Evolutionary conservation across 2,888 invertebrate species (phyloP).

Genomic region (Lottia gigantea): DNA sequence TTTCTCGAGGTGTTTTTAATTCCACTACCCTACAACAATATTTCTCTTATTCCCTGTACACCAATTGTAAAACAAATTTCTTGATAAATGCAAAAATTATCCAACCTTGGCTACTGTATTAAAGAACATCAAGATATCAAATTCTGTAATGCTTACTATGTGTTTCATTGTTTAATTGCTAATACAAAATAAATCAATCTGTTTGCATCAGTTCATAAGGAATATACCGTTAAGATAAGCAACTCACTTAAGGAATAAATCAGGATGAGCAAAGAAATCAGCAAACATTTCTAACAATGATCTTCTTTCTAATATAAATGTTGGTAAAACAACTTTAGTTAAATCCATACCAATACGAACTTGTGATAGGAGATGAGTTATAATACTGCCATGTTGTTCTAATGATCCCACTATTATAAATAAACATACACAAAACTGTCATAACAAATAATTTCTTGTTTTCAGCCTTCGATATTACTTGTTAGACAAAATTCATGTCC

Average conservation of each 20-base stretch:
- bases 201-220: no score
- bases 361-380: slow-evolving; percentile 95
- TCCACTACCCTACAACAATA: slow-evolving; percentile 84
- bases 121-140: no score
- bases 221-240: no score
- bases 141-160: no score
- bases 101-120: no score
- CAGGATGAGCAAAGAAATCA: slow-evolving; percentile 99
- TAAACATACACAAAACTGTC: background rate
- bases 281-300: slow-evolving; percentile 99
- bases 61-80: no score
- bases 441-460: no score
- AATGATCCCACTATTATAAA: slow-evolving; percentile 79
- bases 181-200: no score
- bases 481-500: no score
- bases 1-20: slow-evolving; percentile 83
- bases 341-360: slow-evolving; percentile 99
- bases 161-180: no score
- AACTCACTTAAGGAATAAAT: slow-evolving; percentile 87
- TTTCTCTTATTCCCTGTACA: background rate
- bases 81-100: no score
- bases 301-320: slow-evolving; percentile 96
- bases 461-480: no score
- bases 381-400: slow-evolving; percentile 96
- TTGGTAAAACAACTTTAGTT: slow-evolving; percentile 97